Base-by-base conservation (phyloP, 1,140 invertebrate species). In the Melipona quadrifasciata region DNA sequence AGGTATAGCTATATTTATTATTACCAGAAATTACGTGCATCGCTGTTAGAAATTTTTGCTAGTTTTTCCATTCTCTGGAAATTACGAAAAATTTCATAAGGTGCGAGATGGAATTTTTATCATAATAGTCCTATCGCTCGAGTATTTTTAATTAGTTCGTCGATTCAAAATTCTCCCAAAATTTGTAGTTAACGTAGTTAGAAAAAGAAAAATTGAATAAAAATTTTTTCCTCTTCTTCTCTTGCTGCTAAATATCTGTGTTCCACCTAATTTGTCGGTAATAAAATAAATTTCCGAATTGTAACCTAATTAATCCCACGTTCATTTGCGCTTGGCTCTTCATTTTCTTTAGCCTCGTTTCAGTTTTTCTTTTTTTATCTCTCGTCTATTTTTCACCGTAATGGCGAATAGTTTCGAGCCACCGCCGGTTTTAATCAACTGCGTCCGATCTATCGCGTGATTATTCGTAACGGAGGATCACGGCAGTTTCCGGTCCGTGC, bases 341-440 rank as follows among this genome's bases (percentile, higher is more conserved):
- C 14, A n/a, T 61, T 12, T 61, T 4, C 58, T n/a, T n/a, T 4
- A 5, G 11, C 12, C 14, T n/a, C n/a, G 58, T n/a, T 47, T 71
- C 64, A 19, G 24, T 39, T 47, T 47, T 47, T 47, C 10, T 17
- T 10, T 12, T 2, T 11, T 51, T 72, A 27, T 27, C 14, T 17
- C 19, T 12, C 19, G 1, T 17, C 1, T 4, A 12, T 21, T 72
- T 51, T 27, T 39, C 47, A 27, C 8, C 5, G 6, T 27, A 14
- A 27, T 21, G 21, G 47, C 58, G 75, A 27, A 77, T 64, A 78
- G 19, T 67, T 58, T 3, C 57, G 24, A 27, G 5, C 72, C 58
- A 55, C 51, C 61, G 34, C 72, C 58, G 53, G n/a, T 82, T 82
- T 82, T 82, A 82, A 82, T 82, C 72, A 82, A 82, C 72, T 39